A percentile compares a stretch with the other conserved stretches of the same genome.
Conservation (phyloP, 2,888 invertebrate species). For the Bibio marci region DNA sequence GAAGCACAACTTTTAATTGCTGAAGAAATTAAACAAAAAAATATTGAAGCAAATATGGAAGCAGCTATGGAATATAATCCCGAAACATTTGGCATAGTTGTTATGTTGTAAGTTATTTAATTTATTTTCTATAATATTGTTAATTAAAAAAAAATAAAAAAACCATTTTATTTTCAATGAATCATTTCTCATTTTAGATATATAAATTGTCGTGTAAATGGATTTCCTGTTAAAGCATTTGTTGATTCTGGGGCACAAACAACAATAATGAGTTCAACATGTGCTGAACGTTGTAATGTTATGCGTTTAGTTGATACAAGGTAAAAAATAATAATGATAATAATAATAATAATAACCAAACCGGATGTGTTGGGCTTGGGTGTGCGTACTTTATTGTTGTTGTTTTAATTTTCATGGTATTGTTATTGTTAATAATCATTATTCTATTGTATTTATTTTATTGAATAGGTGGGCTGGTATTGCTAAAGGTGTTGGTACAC, state of each 20-base stretch:
- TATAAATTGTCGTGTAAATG: constrained; percentile 94
- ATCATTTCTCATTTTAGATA: constrained; percentile 30
- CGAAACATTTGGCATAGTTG: constrained; percentile 93
- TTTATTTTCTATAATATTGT: constrained; percentile 3
- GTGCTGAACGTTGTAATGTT: constrained; percentile 87
- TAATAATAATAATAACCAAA: too few species aligned
- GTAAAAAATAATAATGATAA: constrained; percentile 16
- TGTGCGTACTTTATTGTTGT: neutral
- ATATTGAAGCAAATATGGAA: constrained; percentile 97
- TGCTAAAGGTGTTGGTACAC: constrained; percentile 94
- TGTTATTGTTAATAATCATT: too few species aligned
- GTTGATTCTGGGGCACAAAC: constrained; percentile 97
- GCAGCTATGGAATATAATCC: constrained; percentile 98
- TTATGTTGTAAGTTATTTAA: constrained; percentile 54
- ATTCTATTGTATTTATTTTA: too few species aligned
- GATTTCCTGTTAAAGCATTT: constrained; percentile 92
- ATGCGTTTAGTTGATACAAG: constrained; percentile 75
- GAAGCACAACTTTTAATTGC: constrained; percentile 91
- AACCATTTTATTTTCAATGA: constrained; percentile 1
- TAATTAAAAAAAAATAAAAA: neutral
- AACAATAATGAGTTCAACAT: constrained; percentile 93
- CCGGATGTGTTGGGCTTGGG: neutral
- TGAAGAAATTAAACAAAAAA: constrained; percentile 87
- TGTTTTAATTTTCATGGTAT: neutral
- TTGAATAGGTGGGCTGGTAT: constrained; percentile 71